Percentiles rank a stretch among this genome's conserved stretches.
Evolutionary conservation across 2,113 vertebrate genomes (phyloP).

Genomic region (Leptodactylus fuscus): DNA sequence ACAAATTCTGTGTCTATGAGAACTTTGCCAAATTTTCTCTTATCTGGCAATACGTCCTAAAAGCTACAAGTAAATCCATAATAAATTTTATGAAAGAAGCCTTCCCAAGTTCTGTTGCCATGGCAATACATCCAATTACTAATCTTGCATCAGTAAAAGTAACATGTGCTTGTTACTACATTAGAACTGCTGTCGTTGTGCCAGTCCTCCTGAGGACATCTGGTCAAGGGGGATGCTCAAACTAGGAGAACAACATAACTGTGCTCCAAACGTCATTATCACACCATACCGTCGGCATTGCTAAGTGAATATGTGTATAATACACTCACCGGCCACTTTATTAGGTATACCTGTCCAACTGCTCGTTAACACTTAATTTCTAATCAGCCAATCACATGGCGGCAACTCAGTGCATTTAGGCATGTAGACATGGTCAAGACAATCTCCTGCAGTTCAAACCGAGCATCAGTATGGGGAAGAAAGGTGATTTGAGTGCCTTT

Average conservation of each 20-base stretch:
- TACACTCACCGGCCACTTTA: too few relatives aligned
- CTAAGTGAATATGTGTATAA: not conserved
- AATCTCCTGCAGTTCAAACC: too few relatives aligned
- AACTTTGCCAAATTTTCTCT: conserved; percentile 24
- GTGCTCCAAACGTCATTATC: conserved; percentile 11
- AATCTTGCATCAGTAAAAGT: conserved; percentile 32
- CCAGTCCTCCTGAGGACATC: conserved; percentile 44
- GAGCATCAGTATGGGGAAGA: too few relatives aligned
- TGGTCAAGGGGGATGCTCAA: conserved; percentile 9
- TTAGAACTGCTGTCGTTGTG: conserved; percentile 7
- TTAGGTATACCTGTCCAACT: too few relatives aligned
- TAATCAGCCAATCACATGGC: too few relatives aligned
- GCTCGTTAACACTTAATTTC: too few relatives aligned
- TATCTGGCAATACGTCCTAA: conserved; percentile 21
- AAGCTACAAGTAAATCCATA: conserved; percentile 1
- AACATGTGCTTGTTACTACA: conserved; percentile 34
- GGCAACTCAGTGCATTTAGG: too few relatives aligned
- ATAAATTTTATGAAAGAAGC: not conserved
- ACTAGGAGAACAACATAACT: conserved; percentile 28
- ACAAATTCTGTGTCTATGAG: not conserved
- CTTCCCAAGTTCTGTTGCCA: conserved; percentile 35
- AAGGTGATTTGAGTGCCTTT: too few relatives aligned
- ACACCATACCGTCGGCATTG: not conserved
- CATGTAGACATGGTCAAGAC: too few relatives aligned
- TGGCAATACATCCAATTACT: conserved; percentile 27